Percentiles rank a stretch among this genome's conserved stretches.
Conservation (phyloP, 2,797 vertebrate genomes). For the Clarias fuscus region DNA sequence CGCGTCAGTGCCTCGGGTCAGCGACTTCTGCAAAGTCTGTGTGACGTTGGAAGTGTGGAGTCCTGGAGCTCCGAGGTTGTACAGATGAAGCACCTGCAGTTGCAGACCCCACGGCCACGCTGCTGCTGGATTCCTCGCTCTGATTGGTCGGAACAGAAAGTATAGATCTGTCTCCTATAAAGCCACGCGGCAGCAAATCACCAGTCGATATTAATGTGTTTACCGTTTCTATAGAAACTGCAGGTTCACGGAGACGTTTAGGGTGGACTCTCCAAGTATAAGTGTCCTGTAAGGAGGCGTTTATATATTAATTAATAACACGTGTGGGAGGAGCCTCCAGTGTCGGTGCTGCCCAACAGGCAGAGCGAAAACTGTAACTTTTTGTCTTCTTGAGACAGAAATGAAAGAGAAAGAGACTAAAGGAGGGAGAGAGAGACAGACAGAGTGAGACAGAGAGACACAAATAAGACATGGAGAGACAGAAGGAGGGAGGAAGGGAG, state of each 20-base stretch:
- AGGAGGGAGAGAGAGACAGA: no score
- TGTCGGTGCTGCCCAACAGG: neutral
- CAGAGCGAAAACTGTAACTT: neutral
- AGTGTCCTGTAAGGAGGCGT: neutral
- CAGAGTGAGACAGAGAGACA: no score
- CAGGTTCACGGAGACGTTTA: neutral
- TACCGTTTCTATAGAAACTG: neutral
- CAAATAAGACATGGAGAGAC: no score
- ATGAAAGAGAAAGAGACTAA: no score
- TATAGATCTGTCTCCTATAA: neutral
- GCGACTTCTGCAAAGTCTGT: neutral
- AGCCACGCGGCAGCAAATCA: neutral
- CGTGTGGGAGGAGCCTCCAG: neutral
- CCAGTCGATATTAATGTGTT: no score
- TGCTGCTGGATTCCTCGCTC: neutral
- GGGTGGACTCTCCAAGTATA: neutral
- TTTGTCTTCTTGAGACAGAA: neutral
- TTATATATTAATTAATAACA: neutral
- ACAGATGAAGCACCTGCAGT: neutral
- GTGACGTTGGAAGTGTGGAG: neutral
- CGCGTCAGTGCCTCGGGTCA: constrained; percentile 13
- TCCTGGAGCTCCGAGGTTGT: neutral
- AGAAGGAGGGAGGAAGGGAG: no score
- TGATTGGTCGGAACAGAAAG: neutral
- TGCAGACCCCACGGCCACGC: neutral